Evolutionary conservation across 2,113 vertebrate species (phyloP), one percentile per base, ranked within the genome.

Genomic region (Heterotilapia buettikoferi): DNA sequence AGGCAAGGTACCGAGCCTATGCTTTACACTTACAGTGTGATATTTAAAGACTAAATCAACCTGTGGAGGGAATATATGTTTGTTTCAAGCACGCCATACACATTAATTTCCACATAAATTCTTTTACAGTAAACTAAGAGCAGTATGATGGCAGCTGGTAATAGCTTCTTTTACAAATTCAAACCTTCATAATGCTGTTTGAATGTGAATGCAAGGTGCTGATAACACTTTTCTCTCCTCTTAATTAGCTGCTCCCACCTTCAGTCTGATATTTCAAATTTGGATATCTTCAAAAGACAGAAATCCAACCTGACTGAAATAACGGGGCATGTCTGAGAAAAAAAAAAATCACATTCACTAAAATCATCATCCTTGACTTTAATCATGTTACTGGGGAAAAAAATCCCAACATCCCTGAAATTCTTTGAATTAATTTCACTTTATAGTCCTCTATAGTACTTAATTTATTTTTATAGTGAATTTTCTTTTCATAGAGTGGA

Each of bases 201-300:
- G 13, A 12, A 73, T 29, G 52, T 52, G 31, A 79, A 7, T 52
- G 4, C 21, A 33, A 56, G 19, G 6, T 43, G 19, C 9, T 43
- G 33, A 6, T 19, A 12, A 16, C 14, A 45, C 29, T 57, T 33
- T 53, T 38, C 66, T 43, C 10, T 38, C 4, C n/a, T 54, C 12
- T 71, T 43, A 8, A 29, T 52, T 53, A 56, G 26, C 36, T 40
- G 10, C 61, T 82, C 29, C 3, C 33, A 84, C 36, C 29, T 78
- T 66, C 33, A 63, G 19, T 82, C 24, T 56, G 47, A 80, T 43
- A 80, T 66, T 53, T 89, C 13, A 52, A 47, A 73, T 78, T 36
- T 31, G 18, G 13, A 50, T 56, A 45, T 82, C 33, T 45, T n/a
- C 21, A 81, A 38, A 36, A 56, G 6, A n/a, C 31, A 81, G 84